Base-by-base conservation (phyloP, 2,888 invertebrate genomes). In the Cantharis nigra region DNA sequence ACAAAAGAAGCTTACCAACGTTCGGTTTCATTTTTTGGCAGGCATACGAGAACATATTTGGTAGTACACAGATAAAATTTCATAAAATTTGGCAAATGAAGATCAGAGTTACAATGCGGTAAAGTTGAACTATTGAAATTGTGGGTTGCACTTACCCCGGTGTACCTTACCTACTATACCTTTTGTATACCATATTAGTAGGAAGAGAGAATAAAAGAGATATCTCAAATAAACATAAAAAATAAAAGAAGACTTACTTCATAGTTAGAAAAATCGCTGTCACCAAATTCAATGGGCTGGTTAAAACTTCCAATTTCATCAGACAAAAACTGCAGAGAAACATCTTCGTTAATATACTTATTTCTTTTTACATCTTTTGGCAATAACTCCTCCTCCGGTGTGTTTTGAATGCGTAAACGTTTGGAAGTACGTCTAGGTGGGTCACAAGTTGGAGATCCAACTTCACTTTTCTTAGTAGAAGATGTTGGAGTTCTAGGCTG, bases 281-380 rank as follows among this genome's bases (percentile, higher is more conserved):
- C 77, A 18, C 72, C 63, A 62, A 63, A 64, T 65, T 73, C 33
- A 11, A 13, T 63, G 4, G 13, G 26, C 14, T 13, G 3, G 4
- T 30, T 69, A 16, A 16, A n/a, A 23, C 73, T 14, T 18, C 74
- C 70, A 71, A 64, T 28, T 9, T 69, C 70, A 14, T 81, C 81
- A 33, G 82, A 79, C 69, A 82, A 81, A 80, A 86, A 85, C 33
- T 82, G 82, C 18, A 86, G 79, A 9, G 83, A 84, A 49, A 85
- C 74, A 82, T 85, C 85, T 72, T 85, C 83, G 7, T 80, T 78
- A 11, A 86, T 74, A 72, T 84, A 85, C 71, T 82, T 81, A 75
- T 83, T 84, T 74, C 82, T 82, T 26, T 79, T 82, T 62, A 76
- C 26, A 74, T 79, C 80, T 63, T 80, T 77, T n/a, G 71, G 69